Conservation (phyloP, 2,888 invertebrate genomes). For the Drosophila yooni region DNA sequence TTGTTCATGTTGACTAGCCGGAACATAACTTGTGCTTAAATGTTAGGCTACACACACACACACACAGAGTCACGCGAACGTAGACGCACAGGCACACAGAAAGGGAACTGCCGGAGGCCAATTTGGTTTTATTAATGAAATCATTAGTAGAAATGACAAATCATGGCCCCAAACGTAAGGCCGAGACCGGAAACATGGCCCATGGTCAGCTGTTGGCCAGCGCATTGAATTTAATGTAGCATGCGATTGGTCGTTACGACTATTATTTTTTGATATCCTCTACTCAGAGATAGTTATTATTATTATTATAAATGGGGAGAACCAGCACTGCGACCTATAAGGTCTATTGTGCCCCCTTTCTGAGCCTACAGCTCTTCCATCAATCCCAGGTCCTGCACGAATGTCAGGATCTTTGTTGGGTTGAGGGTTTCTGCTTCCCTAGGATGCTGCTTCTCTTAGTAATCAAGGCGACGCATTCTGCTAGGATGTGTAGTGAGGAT, state of each 20-base stretch:
- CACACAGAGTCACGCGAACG: neutral
- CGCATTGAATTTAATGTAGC: conserved; percentile 53
- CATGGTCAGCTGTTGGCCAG: conserved; percentile 25
- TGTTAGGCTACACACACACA: conserved; percentile 37
- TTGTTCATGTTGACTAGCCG: conserved; percentile 13
- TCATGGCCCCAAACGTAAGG: conserved; percentile 39
- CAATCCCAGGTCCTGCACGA: too few species aligned
- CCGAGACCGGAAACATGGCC: conserved; percentile 17
- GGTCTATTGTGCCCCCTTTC: too few species aligned
- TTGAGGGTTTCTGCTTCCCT: too few species aligned
- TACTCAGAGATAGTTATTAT: neutral
- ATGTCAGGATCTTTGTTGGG: too few species aligned
- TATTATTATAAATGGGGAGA: too few species aligned
- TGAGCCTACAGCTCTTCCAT: too few species aligned
- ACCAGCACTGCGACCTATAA: too few species aligned
- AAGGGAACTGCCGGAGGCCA: conserved; percentile 23
- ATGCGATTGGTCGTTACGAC: conserved; percentile 48
- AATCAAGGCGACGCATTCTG: too few species aligned
- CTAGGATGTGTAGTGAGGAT: too few species aligned
- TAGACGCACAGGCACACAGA: conserved; percentile 3
- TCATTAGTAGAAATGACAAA: conserved; percentile 60
- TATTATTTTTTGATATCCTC: conserved; percentile 31
- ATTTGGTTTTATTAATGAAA: conserved; percentile 65
- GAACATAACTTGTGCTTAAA: conserved; percentile 56
- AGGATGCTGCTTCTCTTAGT: too few species aligned